These are phyloP conservation scores for Drosophila truncata DNA, from an alignment of 1,140 invertebrate genomes.

Conservation along the genomic window DNA sequence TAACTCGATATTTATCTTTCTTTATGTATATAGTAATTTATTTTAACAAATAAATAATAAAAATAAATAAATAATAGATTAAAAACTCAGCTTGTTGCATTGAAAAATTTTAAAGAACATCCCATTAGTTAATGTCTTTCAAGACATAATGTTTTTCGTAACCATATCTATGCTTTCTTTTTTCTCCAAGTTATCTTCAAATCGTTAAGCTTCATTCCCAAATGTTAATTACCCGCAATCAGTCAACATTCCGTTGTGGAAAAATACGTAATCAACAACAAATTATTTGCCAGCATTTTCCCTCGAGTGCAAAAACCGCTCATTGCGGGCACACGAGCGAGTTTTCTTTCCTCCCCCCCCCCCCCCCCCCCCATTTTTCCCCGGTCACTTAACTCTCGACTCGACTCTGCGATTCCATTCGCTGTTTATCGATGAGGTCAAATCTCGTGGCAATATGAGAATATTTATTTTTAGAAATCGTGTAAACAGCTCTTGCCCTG, in stretches of 20 bases:
- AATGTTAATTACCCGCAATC: slow-evolving; percentile 1
- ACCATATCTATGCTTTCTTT: neutral
- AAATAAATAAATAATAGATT: no score
- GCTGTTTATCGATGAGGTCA: slow-evolving; percentile 33
- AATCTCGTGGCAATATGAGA: slow-evolving; percentile 13
- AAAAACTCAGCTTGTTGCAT: no score
- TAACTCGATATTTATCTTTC: no score
- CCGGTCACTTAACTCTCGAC: neutral
- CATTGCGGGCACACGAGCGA: neutral
- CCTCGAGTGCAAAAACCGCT: neutral
- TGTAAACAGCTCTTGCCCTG: slow-evolving; percentile 13
- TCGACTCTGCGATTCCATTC: neutral
- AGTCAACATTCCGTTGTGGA: neutral
- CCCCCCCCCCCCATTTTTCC: neutral
- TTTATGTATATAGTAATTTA: no score
- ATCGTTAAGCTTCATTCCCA: neutral
- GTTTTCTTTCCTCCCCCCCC: slow-evolving; percentile 4
- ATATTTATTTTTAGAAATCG: slow-evolving; percentile 36
- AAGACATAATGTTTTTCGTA: neutral
- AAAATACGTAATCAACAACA: slow-evolving; percentile 3
- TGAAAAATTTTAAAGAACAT: no score
- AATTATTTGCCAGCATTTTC: neutral
- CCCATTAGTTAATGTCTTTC: neutral
- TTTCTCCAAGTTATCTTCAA: neutral
- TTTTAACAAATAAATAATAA: no score